phyloP scores from a whole-genome alignment of 2,113 vertebrate genomes.

The Pongo pygmaeus region DNA sequence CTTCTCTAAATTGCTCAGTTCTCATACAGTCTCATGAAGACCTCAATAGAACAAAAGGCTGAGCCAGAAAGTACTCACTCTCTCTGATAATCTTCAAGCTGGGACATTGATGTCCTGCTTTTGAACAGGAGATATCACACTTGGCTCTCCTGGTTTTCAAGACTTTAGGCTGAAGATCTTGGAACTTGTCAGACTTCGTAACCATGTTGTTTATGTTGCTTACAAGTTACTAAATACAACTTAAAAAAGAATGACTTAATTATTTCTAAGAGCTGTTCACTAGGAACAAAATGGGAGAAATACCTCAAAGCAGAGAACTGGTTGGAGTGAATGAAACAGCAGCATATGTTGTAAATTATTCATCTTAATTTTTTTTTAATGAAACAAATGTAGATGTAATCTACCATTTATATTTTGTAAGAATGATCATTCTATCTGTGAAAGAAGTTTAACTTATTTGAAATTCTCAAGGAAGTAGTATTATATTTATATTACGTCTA shows the following conservation, averaged over 20 bases:
- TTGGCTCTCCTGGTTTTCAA: not conserved
- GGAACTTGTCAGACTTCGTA: not conserved
- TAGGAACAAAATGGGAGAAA: conserved; percentile 53
- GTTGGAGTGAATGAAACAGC: conserved; percentile 37
- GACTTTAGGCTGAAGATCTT: not conserved
- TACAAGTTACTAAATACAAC: conserved; percentile 49
- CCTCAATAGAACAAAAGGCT: not conserved
- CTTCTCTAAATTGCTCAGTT: not conserved
- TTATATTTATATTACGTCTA: not conserved
- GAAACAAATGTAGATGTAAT: not conserved
- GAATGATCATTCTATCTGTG: not conserved
- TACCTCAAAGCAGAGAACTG: not conserved
- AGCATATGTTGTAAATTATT: not conserved
- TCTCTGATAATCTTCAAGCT: not conserved
- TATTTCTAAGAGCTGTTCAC: conserved; percentile 67
- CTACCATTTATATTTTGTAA: not conserved
- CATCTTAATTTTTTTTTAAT: not conserved
- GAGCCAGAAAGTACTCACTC: not conserved
- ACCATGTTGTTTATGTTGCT: not conserved
- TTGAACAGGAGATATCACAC: not conserved
- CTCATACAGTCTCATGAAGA: not conserved
- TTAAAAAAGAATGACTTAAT: conserved; percentile 55
- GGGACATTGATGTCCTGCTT: not conserved
- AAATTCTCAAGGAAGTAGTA: not conserved
- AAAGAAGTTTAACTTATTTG: not conserved